These are phyloP conservation scores for Malacoraja senta DNA, from an alignment of 2,797 vertebrate species.

Conservation along the genomic window DNA sequence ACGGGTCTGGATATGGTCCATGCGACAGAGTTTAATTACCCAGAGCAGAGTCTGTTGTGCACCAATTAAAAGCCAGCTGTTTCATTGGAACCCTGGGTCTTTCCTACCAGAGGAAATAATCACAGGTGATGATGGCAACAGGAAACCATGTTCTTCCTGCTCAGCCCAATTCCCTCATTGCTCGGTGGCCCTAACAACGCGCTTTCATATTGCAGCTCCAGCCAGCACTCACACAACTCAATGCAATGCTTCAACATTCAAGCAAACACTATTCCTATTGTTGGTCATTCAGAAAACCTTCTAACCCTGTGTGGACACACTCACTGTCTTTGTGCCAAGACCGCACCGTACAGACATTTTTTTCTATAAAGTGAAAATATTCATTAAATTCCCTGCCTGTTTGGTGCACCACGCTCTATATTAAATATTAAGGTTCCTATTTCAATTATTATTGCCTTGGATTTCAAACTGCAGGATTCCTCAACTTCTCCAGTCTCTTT, in stretches of 20 bases:
- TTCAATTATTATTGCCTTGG: not conserved
- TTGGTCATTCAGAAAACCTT: not conserved
- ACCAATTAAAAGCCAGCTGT: conserved; percentile 36
- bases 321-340: not conserved
- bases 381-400: not conserved
- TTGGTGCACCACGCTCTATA: not conserved
- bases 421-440: not conserved
- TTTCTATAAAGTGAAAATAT: not conserved
- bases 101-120: conserved; percentile 35
- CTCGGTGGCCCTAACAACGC: conserved; percentile 18
- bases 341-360: not conserved
- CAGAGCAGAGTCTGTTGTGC: conserved; percentile 33
- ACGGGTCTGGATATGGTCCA: not conserved
- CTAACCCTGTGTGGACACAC: not conserved
- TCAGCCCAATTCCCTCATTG: not conserved
- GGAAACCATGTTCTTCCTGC: conserved; percentile 36
- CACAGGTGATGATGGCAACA: conserved; percentile 39
- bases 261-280: conserved; percentile 23
- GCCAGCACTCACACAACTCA: not conserved
- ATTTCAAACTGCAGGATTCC: not conserved
- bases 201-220: not conserved
- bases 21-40: not conserved
- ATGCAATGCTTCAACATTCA: not conserved
- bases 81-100: conserved; percentile 25
- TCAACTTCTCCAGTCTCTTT: not conserved